A percentile compares a stretch with the other conserved stretches of the same genome.
Conservation (phyloP, 2,888 invertebrate species). For the Himalopsyche japonica region DNA sequence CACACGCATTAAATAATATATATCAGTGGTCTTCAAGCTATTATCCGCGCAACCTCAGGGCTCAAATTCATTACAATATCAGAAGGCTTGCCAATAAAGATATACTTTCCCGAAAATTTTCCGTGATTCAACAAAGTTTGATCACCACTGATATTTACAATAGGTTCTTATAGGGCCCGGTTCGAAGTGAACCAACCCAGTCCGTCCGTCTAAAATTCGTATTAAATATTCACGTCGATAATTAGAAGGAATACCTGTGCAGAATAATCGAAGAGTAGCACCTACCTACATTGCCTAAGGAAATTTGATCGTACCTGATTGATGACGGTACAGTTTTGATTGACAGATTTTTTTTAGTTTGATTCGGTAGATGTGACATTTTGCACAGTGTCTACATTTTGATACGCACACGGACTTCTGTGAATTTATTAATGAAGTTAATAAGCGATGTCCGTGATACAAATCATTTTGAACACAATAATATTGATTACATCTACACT, state of each 20-base stretch:
- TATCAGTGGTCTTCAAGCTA: too few species aligned
- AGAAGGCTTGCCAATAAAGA: too few species aligned
- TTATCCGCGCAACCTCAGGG: too few species aligned
- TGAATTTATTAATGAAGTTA: neutral
- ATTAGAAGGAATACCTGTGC: constrained; percentile 37
- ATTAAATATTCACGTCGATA: constrained; percentile 38
- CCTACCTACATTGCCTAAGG: neutral
- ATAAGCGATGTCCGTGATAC: neutral
- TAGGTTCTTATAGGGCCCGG: neutral
- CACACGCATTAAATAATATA: neutral
- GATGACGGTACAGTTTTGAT: constrained; percentile 15
- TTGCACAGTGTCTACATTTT: neutral
- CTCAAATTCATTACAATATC: too few species aligned
- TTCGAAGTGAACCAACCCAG: neutral
- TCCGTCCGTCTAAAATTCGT: neutral
- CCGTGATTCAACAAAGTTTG: too few species aligned
- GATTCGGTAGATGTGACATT: neutral
- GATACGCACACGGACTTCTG: neutral
- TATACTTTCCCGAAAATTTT: too few species aligned
- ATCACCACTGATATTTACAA: too few species aligned
- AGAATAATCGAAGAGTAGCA: constrained; percentile 17
- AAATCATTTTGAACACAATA: neutral
- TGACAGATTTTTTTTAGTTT: constrained; percentile 2
- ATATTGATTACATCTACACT: neutral
- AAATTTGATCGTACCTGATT: neutral